These are phyloP conservation scores for Alethe diademata DNA, from an alignment of 2,113 vertebrate genomes.

Conservation along the genomic window DNA sequence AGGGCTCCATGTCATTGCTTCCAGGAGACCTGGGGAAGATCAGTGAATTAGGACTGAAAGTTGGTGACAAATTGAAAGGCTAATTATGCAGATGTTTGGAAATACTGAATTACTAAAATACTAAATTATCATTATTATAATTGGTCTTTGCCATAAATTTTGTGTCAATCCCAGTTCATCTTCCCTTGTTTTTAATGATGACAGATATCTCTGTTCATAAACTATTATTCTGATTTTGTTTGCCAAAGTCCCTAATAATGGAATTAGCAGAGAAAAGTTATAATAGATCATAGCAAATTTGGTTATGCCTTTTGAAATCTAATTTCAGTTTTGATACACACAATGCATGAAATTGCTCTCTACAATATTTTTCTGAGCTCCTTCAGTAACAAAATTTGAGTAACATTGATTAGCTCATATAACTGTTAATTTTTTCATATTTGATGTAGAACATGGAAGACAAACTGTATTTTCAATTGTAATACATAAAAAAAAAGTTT, in stretches of 20 bases:
- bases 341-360: neutral
- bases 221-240: neutral
- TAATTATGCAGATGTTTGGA: neutral
- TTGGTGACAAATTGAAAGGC: neutral
- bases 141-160: neutral
- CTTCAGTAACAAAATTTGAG: neutral
- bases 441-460: neutral
- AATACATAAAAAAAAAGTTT: neutral
- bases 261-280: neutral
- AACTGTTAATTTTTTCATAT: neutral
- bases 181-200: neutral
- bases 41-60: neutral
- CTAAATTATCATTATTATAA: too few species aligned
- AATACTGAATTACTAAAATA: neutral
- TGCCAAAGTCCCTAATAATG: neutral
- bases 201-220: neutral
- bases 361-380: neutral
- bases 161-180: neutral
- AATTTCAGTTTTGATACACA: neutral
- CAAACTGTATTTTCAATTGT: neutral
- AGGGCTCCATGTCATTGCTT: neutral
- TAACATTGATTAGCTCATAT: neutral
- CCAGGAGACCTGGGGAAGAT: neutral
- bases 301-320: neutral
- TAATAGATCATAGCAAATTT: neutral